Percentiles rank a stretch among this genome's conserved stretches.
Evolutionary conservation across 2,888 invertebrate genomes (phyloP).

Genomic region (Euproctis similis): DNA sequence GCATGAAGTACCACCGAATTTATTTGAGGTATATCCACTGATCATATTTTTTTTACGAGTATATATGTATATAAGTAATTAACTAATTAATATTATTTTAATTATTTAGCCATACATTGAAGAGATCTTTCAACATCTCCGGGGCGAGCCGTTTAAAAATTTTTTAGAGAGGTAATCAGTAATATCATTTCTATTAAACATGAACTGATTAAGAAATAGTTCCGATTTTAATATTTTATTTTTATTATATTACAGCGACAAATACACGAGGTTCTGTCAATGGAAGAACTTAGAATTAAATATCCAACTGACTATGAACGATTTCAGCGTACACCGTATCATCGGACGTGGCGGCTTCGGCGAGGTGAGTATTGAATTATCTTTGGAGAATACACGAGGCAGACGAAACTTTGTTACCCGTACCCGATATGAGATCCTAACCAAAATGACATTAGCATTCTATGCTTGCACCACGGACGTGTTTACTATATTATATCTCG

Average conservation of each 20-base stretch:
- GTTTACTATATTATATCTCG: conserved; percentile 35
- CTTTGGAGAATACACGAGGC: conserved; percentile 11
- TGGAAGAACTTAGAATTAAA: conserved; percentile 99
- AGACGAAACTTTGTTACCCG: conserved; percentile 19
- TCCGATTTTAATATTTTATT: conserved; percentile 7
- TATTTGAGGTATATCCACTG: conserved; percentile 89
- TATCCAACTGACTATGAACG: conserved; percentile 99
- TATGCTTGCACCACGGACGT: conserved; percentile 21
- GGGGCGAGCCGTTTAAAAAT: conserved; percentile 97
- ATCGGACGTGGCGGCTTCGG: conserved; percentile 99
- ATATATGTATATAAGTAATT: background rate
- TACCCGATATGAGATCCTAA: conserved; percentile 19
- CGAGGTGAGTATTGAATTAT: conserved; percentile 73
- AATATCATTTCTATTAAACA: background rate
- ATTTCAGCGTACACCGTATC: conserved; percentile 99
- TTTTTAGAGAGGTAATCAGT: conserved; percentile 94
- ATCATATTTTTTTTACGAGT: background rate
- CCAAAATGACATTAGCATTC: conserved; percentile 30
- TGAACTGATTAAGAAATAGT: too few species aligned
- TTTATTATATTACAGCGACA: conserved; percentile 86
- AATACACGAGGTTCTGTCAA: conserved; percentile 99
- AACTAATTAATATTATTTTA: conserved; percentile 1
- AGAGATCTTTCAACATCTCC: conserved; percentile 98
- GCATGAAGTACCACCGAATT: conserved; percentile 96
- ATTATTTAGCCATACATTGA: conserved; percentile 97